Conservation (phyloP, 2,113 vertebrate genomes). For the human (Homo sapiens) region DNA sequence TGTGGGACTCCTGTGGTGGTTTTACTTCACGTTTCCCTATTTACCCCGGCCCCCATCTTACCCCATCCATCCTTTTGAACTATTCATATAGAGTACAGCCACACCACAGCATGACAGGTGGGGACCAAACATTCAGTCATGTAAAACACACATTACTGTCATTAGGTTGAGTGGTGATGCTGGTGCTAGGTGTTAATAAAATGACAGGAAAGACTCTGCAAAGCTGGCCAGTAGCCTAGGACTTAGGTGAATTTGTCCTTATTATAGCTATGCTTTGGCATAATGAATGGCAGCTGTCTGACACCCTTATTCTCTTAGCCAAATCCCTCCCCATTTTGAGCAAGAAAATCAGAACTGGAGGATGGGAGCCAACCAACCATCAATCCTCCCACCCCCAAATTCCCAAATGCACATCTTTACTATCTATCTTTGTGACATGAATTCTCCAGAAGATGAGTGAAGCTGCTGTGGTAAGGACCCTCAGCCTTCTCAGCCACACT, state of each 20-base stretch:
- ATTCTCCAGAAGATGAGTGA: background rate
- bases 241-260: background rate
- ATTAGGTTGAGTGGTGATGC: background rate
- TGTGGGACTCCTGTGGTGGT: background rate
- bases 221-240: background rate
- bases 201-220: background rate
- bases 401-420: background rate
- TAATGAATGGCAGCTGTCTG: background rate
- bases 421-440: background rate
- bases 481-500: background rate
- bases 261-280: background rate
- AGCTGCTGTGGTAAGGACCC: background rate
- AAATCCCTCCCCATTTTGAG: background rate
- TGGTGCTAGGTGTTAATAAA: background rate
- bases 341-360: background rate
- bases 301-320: background rate
- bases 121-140: background rate
- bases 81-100: background rate
- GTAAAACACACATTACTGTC: background rate
- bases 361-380: background rate
- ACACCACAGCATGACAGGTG: background rate
- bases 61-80: background rate
- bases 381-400: rapidly evolving
- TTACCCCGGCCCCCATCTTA: background rate
- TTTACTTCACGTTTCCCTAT: background rate